Conservation (phyloP, 2,797 vertebrate genomes). For the Paratrypauchen microcephalus region DNA sequence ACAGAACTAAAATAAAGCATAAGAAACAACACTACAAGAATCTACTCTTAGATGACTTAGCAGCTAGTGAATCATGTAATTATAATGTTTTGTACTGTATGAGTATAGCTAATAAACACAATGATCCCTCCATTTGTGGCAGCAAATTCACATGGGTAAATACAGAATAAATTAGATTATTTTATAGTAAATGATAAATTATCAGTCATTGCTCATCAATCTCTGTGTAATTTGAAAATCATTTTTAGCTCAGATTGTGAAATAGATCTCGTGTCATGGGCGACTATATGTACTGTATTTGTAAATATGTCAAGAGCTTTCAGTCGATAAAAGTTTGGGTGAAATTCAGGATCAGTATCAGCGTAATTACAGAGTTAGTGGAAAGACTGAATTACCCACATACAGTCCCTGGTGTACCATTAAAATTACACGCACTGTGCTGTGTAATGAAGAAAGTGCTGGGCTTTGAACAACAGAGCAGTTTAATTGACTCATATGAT, state of each 20-base stretch:
- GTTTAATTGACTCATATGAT: background rate
- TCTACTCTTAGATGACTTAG: too few species aligned
- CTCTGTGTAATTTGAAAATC: conserved; percentile 36
- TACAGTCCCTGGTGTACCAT: background rate
- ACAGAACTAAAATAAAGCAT: too few species aligned
- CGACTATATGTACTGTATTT: conserved; percentile 36
- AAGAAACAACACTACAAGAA: too few species aligned
- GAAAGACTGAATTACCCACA: background rate
- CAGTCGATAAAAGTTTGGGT: background rate
- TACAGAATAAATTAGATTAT: too few species aligned
- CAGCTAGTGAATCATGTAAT: too few species aligned
- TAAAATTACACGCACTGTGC: background rate
- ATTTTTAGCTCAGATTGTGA: conserved; percentile 35
- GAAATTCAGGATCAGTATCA: background rate
- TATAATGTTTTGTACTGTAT: too few species aligned
- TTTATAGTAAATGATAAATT: background rate
- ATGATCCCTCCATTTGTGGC: background rate
- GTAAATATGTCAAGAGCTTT: too few species aligned
- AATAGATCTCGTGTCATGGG: conserved; percentile 22
- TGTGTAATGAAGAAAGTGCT: background rate
- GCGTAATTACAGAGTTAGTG: background rate
- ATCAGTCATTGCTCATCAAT: conserved; percentile 38
- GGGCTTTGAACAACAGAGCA: background rate
- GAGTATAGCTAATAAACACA: background rate
- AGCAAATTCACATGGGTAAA: background rate